Evolutionary conservation across 2,113 vertebrate species (phyloP).

Genomic region (Saguinus midas): DNA sequence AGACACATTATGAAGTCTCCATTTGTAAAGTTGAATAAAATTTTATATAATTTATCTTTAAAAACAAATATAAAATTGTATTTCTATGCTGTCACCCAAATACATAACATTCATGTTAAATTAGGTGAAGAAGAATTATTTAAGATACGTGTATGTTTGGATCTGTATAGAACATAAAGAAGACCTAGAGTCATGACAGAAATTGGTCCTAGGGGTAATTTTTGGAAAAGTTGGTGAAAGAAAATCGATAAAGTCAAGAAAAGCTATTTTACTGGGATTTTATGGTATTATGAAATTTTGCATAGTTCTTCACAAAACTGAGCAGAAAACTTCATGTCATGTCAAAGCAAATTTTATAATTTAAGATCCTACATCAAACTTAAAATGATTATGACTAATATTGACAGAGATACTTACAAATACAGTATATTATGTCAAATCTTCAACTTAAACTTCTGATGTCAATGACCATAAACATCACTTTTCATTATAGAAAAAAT

Average conservation of each 20-base stretch:
- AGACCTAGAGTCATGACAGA: background rate
- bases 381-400: background rate
- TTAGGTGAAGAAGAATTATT: background rate
- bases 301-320: background rate
- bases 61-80: slow-evolving; percentile 8
- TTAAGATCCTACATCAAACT: background rate
- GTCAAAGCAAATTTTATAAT: background rate
- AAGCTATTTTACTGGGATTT: background rate
- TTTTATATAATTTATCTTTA: background rate
- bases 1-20: background rate
- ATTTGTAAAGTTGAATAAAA: background rate
- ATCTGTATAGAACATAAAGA: fast-evolving
- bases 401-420: background rate
- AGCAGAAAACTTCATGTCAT: background rate
- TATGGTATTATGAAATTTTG: background rate
- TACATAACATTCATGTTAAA: background rate
- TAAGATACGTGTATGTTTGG: background rate
- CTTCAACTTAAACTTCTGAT: background rate
- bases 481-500: background rate
- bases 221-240: background rate
- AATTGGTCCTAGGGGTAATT: background rate
- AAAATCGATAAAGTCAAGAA: background rate
- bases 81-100: background rate
- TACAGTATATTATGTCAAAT: background rate
- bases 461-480: background rate